phyloP scores from a whole-genome alignment of 35 echinoderm and acorn worm species.

The Eucidaris tribuloides region DNA sequence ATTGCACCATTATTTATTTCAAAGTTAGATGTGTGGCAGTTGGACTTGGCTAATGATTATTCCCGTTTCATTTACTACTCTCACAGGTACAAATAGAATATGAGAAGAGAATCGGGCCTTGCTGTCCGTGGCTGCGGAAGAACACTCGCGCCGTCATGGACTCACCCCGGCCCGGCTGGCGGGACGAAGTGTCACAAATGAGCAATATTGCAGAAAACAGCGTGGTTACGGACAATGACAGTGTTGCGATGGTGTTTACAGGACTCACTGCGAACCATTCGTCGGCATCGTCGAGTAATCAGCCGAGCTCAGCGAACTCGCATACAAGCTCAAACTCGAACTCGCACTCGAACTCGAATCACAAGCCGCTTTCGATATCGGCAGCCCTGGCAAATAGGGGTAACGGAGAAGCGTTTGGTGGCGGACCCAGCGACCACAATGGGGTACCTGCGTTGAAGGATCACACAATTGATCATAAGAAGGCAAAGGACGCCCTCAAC shows the following conservation, averaged over 20 bases:
- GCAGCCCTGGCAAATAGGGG: neutral
- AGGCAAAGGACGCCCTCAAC: slow-evolving; percentile 16
- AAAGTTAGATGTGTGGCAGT: no score
- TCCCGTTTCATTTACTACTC: neutral
- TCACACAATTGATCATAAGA: neutral
- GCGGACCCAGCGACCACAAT: slow-evolving; percentile 6
- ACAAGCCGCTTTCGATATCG: neutral
- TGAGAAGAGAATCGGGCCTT: slow-evolving; percentile 30
- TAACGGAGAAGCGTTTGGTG: neutral
- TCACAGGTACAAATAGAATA: slow-evolving; percentile 39
- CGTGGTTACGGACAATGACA: slow-evolving; percentile 39
- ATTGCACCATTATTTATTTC: neutral
- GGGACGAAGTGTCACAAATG: slow-evolving; percentile 52
- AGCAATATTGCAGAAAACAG: slow-evolving; percentile 37
- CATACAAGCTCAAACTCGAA: neutral
- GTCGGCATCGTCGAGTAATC: neutral
- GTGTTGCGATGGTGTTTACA: neutral
- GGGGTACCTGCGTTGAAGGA: neutral
- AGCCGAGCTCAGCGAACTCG: neutral
- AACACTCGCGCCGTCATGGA: slow-evolving; percentile 34
- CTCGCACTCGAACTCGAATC: neutral
- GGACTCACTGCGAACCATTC: neutral
- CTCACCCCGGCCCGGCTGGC: slow-evolving; percentile 57
- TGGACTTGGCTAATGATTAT: no score
- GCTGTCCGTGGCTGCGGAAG: slow-evolving; percentile 39